Conservation (phyloP, 2,888 invertebrate genomes). For the Leptinotarsa haldemani region DNA sequence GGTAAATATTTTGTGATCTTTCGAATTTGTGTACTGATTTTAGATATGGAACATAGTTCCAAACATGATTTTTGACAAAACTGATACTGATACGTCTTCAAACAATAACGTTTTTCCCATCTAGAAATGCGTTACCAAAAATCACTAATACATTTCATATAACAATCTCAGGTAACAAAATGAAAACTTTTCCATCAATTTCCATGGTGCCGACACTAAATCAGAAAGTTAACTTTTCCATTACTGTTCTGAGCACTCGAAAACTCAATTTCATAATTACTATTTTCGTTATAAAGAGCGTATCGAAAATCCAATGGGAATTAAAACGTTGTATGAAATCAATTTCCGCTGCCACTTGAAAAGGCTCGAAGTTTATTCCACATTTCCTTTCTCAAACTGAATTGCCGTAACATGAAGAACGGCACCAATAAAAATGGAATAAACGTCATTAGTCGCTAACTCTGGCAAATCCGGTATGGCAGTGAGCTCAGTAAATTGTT, state of each 20-base stretch:
- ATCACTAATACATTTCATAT: not conserved
- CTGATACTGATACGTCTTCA: too few species aligned
- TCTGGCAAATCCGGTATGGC: not conserved
- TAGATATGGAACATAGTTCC: too few species aligned
- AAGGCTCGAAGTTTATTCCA: conserved; percentile 36
- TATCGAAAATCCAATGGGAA: conserved; percentile 38
- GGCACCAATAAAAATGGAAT: conserved; percentile 13
- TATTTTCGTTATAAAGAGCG: conserved; percentile 33
- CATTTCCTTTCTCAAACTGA: conserved; percentile 35
- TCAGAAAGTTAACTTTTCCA: conserved; percentile 9
- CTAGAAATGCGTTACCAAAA: not conserved
- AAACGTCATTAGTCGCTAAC: conserved; percentile 19
- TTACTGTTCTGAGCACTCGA: not conserved
- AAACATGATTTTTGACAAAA: too few species aligned
- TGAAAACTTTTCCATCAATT: not conserved
- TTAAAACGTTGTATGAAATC: conserved; percentile 38
- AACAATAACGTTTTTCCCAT: too few species aligned
- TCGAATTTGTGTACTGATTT: too few species aligned
- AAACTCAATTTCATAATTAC: conserved; percentile 25
- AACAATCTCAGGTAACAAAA: not conserved
- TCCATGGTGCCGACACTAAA: not conserved
- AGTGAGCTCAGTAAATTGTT: conserved; percentile 17
- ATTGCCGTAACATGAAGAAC: conserved; percentile 21
- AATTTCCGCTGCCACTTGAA: conserved; percentile 39
- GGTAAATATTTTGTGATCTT: too few species aligned